Evolutionary conservation across 2,888 invertebrate species (phyloP).

Genomic region (Disparrhopalites patrizii): DNA sequence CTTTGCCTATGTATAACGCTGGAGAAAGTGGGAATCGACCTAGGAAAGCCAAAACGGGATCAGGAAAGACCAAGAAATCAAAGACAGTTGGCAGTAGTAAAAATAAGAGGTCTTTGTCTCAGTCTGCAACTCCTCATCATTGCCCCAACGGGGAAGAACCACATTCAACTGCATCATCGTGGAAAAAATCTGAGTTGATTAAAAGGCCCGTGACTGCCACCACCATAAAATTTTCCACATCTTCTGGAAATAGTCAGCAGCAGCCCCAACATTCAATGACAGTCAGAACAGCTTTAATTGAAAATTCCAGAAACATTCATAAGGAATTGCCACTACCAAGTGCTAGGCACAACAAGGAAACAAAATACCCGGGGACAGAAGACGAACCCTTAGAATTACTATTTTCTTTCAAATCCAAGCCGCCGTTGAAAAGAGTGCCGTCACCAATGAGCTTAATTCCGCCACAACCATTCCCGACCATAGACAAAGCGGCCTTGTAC

Average conservation of each 20-base stretch:
- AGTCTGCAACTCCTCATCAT: not conserved
- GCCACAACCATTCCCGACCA: not conserved
- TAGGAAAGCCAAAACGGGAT: not conserved
- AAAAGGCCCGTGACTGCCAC: slow-evolving; percentile 15
- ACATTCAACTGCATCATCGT: not conserved
- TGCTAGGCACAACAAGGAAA: not conserved
- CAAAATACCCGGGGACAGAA: not conserved
- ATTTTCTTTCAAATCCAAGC: slow-evolving; percentile 10
- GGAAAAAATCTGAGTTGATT: not conserved
- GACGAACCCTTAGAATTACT: slow-evolving; percentile 14
- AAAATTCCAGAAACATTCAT: not conserved
- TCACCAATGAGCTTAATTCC: slow-evolving; percentile 5
- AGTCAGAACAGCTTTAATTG: not conserved
- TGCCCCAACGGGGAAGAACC: not conserved
- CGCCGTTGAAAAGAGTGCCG: not conserved
- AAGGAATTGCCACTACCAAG: not conserved
- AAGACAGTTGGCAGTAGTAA: not conserved
- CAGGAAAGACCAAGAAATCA: not conserved
- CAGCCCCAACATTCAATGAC: not conserved
- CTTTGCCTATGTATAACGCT: not conserved
- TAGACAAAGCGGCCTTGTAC: slow-evolving; percentile 7
- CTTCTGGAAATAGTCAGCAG: not conserved
- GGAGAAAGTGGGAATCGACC: not conserved
- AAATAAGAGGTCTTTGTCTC: slow-evolving; percentile 2
- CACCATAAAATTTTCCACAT: not conserved